Base-by-base conservation (phyloP, 2,888 invertebrate genomes). In the Copidosoma aretas region DNA sequence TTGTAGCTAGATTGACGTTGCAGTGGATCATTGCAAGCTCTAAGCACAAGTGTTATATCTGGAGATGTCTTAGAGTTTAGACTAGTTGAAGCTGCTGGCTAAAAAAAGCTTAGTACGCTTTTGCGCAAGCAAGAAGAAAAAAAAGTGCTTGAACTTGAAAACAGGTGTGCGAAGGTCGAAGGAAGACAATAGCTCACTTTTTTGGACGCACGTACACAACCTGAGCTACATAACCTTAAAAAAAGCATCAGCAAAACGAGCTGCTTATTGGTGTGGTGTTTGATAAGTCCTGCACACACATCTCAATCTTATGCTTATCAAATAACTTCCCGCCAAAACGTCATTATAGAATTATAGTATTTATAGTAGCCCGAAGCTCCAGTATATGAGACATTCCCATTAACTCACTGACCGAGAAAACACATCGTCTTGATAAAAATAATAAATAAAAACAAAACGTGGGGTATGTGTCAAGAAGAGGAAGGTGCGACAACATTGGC, bases 141-240 rank as follows among this genome's bases (percentile, higher is more conserved):
- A 19, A 17, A 14, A 17, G 25, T 19, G 25, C 46, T 24, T 49
- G 15, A 22, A 15, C 24, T 3, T 53, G 64, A 65, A 69, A 69
- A 69, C 64, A 68, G 61, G 58, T 65, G 64, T 53, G 57, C 65
- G 43, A 53, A 52, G 61, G 43, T n/a, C n/a, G n/a, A n/a, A n/a
- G n/a, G n/a, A n/a, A n/a, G n/a, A n/a, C n/a, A n/a, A n/a, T n/a
- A 65, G 61, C 58, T 65, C 58, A 21, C 32, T 41, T 41, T 41
- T 41, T 3, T 24, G 10, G 1, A 14, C 46, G 25, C 25, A 17
- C 49, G 14, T 46, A 54, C 49, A 19, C 10, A 60, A 64, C 60
- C 51, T 68, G 64, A 68, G 64, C 68, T 64, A 64, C 57, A 68
- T 64, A 68, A 68, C 68, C 68, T 68, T 19, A 46, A 64, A 60